phyloP scores from a whole-genome alignment of 1,140 invertebrate species.

The Oryzaephilus surinamensis region DNA sequence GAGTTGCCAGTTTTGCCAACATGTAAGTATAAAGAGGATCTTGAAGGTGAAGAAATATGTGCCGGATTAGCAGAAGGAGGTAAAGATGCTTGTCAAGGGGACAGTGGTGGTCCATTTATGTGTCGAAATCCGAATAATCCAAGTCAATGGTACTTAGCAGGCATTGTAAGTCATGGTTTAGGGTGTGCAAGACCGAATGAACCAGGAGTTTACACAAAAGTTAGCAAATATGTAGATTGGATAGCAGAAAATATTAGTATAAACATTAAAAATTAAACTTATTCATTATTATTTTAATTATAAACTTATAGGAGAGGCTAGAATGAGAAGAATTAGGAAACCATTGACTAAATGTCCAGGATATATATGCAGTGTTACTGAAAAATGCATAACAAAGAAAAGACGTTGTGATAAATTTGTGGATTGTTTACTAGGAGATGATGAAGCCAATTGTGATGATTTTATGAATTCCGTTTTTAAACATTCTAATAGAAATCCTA shows the following conservation, averaged over 20 bases:
- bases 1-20: conserved; percentile 49
- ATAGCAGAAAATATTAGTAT: conserved; percentile 47
- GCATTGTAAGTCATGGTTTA: conserved; percentile 70
- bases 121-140: conserved; percentile 51
- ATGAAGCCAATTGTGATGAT: conserved; percentile 61
- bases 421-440: conserved; percentile 65
- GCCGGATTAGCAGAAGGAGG: conserved; percentile 63
- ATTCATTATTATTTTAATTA: conserved; percentile 22
- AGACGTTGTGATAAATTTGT: conserved; percentile 57
- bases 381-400: conserved; percentile 54
- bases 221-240: conserved; percentile 63
- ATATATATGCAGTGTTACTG: conserved; percentile 48
- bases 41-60: conserved; percentile 56
- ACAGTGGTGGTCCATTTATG: conserved; percentile 68
- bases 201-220: conserved; percentile 73
- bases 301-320: conserved; percentile 34
- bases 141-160: conserved; percentile 61
- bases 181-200: conserved; percentile 66
- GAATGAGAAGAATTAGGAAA: no score
- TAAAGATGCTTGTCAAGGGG: conserved; percentile 71
- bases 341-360: conserved; percentile 56
- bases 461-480: no score
- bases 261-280: conserved; percentile 1
- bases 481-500: no score
- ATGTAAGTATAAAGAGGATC: conserved; percentile 49